Conservation (phyloP, 2,113 vertebrate genomes). For the Parotia lawesii region DNA sequence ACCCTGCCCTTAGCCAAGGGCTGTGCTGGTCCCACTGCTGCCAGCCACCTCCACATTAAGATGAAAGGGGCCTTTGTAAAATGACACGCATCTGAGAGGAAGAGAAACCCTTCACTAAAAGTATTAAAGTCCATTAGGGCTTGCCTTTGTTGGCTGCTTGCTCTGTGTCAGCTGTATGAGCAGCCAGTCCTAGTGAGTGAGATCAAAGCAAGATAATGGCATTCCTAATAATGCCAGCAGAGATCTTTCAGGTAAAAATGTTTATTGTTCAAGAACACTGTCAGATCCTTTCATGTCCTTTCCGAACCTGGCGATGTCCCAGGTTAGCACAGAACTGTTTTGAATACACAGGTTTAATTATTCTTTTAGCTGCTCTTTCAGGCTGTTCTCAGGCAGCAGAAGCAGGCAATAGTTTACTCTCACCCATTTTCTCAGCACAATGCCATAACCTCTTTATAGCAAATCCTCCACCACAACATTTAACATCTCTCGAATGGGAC, state of each 20-base stretch:
- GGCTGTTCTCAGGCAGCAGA: background rate
- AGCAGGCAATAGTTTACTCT: background rate
- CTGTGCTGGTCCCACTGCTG: background rate
- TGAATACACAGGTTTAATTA: background rate
- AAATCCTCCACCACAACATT: background rate
- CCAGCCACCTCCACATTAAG: background rate
- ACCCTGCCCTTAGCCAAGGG: background rate
- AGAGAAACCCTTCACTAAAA: background rate
- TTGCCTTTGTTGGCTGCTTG: background rate
- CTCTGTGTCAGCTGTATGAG: background rate
- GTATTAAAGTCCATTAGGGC: background rate
- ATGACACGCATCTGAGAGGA: background rate
- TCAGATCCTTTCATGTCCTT: background rate
- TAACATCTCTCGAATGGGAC: background rate
- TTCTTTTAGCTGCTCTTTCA: background rate
- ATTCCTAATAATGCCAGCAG: background rate
- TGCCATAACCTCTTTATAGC: background rate
- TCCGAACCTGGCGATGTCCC: background rate
- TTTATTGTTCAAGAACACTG: background rate
- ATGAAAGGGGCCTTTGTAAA: constrained; percentile 1
- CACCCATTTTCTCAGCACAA: background rate
- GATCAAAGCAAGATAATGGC: constrained; percentile 23
- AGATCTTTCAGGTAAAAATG: background rate
- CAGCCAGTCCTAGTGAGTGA: background rate
- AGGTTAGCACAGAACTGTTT: background rate